These are phyloP conservation scores for Camponotus fellah DNA, from an alignment of 2,888 invertebrate species.

Conservation along the genomic window DNA sequence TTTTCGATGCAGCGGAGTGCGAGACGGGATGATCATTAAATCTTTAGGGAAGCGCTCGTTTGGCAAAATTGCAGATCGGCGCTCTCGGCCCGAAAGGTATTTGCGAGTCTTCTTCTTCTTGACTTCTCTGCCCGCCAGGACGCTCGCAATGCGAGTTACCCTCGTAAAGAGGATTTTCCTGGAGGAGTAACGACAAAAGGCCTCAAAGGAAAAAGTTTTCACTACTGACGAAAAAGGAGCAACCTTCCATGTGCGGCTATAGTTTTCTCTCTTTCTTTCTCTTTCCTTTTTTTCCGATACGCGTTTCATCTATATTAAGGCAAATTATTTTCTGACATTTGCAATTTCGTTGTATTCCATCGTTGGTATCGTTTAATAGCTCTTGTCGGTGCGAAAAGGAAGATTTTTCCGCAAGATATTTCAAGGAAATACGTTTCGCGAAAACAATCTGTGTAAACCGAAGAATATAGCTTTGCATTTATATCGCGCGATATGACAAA, in stretches of 20 bases:
- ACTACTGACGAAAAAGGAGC: conserved; percentile 47
- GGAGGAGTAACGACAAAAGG: conserved; percentile 66
- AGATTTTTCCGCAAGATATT: conserved; percentile 16
- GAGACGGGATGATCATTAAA: conserved; percentile 65
- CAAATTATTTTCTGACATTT: conserved; percentile 49
- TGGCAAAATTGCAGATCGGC: conserved; percentile 55
- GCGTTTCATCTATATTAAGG: conserved; percentile 37
- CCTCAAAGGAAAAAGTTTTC: conserved; percentile 65
- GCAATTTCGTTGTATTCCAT: conserved; percentile 36
- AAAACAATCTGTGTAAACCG: conserved; percentile 25
- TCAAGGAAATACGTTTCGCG: neutral
- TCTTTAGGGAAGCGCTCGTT: conserved; percentile 56
- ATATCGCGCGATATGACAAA: conserved; percentile 4
- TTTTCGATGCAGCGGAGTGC: neutral
- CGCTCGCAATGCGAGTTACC: conserved; percentile 39
- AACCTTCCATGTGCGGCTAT: conserved; percentile 24
- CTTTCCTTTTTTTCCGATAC: neutral
- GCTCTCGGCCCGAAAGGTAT: conserved; percentile 32
- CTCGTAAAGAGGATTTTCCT: conserved; percentile 69
- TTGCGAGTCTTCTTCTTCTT: conserved; percentile 53
- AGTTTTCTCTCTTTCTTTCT: neutral
- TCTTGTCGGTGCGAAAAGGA: conserved; percentile 9
- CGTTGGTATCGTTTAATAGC: conserved; percentile 34
- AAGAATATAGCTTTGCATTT: conserved; percentile 20
- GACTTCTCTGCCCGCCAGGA: conserved; percentile 30